These are phyloP conservation scores for Trissolcus brochymenae DNA, from an alignment of 2,888 invertebrate genomes.

Conservation along the genomic window DNA sequence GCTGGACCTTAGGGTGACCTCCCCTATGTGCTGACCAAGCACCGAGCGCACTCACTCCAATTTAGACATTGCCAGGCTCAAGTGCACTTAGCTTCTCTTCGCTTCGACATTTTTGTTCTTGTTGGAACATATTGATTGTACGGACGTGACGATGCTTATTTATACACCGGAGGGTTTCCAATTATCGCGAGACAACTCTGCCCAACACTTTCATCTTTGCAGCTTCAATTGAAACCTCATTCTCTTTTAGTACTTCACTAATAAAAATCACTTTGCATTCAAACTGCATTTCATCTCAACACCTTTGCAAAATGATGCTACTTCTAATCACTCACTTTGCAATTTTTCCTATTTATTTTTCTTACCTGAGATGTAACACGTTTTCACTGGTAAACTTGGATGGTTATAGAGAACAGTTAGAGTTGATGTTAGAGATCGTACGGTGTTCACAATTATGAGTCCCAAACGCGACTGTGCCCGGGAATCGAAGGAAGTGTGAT, in stretches of 20 bases:
- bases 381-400: no score
- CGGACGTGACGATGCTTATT: conserved; percentile 57
- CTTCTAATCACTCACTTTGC: conserved; percentile 1
- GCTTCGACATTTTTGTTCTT: conserved; percentile 63
- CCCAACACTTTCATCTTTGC: background rate
- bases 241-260: no score
- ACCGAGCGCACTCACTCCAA: conserved; percentile 70
- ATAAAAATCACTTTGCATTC: no score
- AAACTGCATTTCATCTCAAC: no score
- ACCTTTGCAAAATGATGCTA: background rate
- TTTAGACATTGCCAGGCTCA: conserved; percentile 63
- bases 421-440: background rate
- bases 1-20: conserved; percentile 73
- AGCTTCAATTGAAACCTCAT: conserved; percentile 2
- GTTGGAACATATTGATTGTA: conserved; percentile 55
- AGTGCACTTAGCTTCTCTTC: conserved; percentile 60
- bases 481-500: conserved; percentile 72
- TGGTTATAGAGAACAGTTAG: no score
- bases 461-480: conserved; percentile 65
- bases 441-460: conserved; percentile 63
- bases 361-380: background rate
- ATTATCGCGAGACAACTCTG: conserved; percentile 44
- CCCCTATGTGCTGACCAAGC: conserved; percentile 75
- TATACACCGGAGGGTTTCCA: conserved; percentile 46
- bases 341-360: background rate